Percentiles rank a stretch among this genome's conserved stretches.
Evolutionary conservation across 1,140 invertebrate species (phyloP).

Genomic region (Monochamus saltuarius): DNA sequence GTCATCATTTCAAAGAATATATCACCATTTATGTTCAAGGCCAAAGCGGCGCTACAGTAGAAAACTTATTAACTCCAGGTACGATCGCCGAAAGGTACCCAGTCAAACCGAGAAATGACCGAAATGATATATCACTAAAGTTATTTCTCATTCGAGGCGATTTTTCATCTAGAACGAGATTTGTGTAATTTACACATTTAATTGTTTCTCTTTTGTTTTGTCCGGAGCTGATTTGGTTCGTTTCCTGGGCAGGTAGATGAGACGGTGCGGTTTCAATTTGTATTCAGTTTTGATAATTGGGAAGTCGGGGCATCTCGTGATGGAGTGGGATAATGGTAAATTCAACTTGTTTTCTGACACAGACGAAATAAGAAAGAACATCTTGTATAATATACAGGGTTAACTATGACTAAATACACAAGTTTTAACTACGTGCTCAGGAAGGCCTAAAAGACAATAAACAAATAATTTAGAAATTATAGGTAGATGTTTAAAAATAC

Average conservation of each 20-base stretch:
- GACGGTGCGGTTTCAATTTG: neutral
- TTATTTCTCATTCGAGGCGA: constrained; percentile 14
- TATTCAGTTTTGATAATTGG: constrained; percentile 5
- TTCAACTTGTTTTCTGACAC: no score
- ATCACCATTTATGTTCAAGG: no score
- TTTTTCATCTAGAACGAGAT: constrained; percentile 17
- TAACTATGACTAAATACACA: no score
- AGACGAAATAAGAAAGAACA: no score
- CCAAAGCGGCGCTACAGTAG: no score
- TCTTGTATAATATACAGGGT: no score
- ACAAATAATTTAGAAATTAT: no score
- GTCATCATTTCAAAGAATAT: no score
- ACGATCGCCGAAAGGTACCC: constrained; percentile 5
- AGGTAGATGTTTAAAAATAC: no score
- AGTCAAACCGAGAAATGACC: constrained; percentile 14
- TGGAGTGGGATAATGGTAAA: no score
- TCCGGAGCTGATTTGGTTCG: constrained; percentile 8
- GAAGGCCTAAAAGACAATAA: no score
- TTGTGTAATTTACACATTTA: constrained; percentile 15
- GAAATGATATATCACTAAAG: constrained; percentile 14
- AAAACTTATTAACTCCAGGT: constrained; percentile 20
- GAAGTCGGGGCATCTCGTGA: neutral
- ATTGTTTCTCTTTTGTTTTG: constrained; percentile 17
- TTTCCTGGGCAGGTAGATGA: constrained; percentile 11
- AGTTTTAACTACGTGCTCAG: no score